Base-by-base conservation (phyloP, 2,888 invertebrate species). In the Coenonympha arcania region DNA sequence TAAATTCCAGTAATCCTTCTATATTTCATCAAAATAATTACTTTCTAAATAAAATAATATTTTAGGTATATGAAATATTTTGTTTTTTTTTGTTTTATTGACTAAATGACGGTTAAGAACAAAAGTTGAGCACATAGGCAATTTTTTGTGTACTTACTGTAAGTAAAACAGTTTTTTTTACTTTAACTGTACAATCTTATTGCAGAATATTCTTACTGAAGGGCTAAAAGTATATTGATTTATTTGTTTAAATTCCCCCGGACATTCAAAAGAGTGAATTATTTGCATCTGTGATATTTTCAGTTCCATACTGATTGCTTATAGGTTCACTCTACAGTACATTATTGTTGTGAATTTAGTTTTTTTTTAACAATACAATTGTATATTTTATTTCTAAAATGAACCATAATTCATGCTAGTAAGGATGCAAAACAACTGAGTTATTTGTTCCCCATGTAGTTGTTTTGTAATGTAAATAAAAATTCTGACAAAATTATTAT, bases 391-490 rank as follows among this genome's bases (percentile, higher is more conserved):
- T 48, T 26, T 22, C 19, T 18, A 40, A 24, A 26, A 33, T 30
- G 22, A 30, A 41, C 52, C 46, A 44, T 52, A 50, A 52, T 58
- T 49, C 56, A 37, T 48, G 54, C 34, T 50, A 48, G 50, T 51
- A 43, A 46, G 52, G 8, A 39, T 68, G 58, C 52, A 70, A 62
- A 66, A 67, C 65, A 66, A 66, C 76, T 72, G 70, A 59, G 69
- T 77, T 83, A 84, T 84, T 84, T 84, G 79, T 82, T 75, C 68
- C 68, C 79, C 71, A 73, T 78, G 66, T 63, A 68, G 78, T 73
- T 71, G 64, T 67, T 58, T 54, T 65, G 71, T 62, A 18, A 33
- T 55, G 37, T 34, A 16, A 43, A 37, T 30, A 20, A 16, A 36
- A 20, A 37, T 9, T 4, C n/a, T 34, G 6, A 20, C 28, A 30